Percentiles rank a stretch among this genome's conserved stretches.
Conservation (phyloP, 92 coral and sea anemone species). For the Epizoanthus stellaris region DNA sequence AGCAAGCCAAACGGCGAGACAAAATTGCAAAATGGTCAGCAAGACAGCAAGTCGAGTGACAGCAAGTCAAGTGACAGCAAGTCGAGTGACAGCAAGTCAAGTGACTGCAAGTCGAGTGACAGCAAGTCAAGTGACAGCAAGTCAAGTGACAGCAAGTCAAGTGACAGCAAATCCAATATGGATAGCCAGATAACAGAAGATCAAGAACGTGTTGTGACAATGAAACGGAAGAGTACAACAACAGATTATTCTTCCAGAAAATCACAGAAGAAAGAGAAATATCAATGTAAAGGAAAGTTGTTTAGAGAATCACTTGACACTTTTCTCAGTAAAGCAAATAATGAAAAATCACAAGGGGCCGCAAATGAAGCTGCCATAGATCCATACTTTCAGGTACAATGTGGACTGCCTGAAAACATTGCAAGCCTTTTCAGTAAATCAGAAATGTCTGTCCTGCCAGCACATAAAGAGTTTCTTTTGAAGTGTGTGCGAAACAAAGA, state of each 20-base stretch:
- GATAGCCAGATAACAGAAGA: constrained; percentile 23
- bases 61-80: constrained; percentile 32
- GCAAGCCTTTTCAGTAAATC: constrained; percentile 6
- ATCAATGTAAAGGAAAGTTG: constrained; percentile 34
- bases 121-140: no score
- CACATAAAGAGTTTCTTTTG: constrained; percentile 15
- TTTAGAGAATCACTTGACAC: constrained; percentile 36
- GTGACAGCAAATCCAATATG: constrained; percentile 5
- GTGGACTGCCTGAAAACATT: constrained; percentile 25
- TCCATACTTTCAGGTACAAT: constrained; percentile 25
- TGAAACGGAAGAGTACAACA: constrained; percentile 33
- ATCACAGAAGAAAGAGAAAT: constrained; percentile 33
- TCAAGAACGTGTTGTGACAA: constrained; percentile 33
- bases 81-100: constrained; percentile 12
- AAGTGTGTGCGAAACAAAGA: constrained; percentile 11
- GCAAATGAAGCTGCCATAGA: constrained; percentile 33
- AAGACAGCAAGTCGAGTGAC: constrained; percentile 20
- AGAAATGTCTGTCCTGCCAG: constrained; percentile 18
- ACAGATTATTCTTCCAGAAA: constrained; percentile 30
- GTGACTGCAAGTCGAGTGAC: neutral
- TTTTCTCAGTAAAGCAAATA: constrained; percentile 36
- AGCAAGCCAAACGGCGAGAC: constrained; percentile 27
- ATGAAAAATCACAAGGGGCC: constrained; percentile 37
- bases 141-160: neutral
- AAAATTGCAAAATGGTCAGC: constrained; percentile 25